Evolutionary conservation across 2,797 vertebrate genomes (phyloP).

Genomic region (Mormyrops attenuatus): DNA sequence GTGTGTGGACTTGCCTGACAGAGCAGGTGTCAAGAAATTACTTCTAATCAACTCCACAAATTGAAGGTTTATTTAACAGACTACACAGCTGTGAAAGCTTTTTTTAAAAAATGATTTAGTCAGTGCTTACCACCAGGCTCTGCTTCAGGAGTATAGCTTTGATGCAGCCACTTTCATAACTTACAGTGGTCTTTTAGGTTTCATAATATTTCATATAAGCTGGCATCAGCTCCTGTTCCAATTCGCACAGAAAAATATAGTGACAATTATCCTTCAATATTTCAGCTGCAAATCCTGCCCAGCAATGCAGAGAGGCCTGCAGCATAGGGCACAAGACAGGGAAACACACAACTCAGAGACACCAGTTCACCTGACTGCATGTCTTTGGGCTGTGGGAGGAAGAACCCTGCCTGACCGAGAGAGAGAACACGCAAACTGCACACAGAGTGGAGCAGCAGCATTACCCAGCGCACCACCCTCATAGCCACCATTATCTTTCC

Average conservation of each 20-base stretch:
- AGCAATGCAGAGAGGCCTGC: neutral
- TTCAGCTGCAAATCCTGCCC: neutral
- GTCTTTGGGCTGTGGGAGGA: neutral
- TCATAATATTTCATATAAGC: neutral
- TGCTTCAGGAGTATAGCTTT: neutral
- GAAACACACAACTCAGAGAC: neutral
- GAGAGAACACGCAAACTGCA: neutral
- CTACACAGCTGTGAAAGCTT: constrained; percentile 1
- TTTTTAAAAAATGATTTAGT: neutral
- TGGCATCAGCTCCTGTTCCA: neutral
- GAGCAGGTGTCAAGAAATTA: constrained; percentile 1
- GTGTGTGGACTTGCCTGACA: neutral
- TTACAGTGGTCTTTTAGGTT: neutral
- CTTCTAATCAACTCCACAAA: neutral
- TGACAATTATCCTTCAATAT: neutral
- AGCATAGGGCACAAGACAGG: neutral
- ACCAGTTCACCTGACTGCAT: neutral
- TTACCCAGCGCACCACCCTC: neutral
- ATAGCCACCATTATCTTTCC: neutral
- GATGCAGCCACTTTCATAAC: neutral
- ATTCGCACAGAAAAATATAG: neutral
- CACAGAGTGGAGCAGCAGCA: neutral
- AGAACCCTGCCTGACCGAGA: neutral
- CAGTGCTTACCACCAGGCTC: neutral
- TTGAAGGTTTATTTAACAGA: neutral